A percentile compares a stretch with the other conserved stretches of the same genome.
Conservation (phyloP, 2,113 vertebrate species). For the Caretta caretta region DNA sequence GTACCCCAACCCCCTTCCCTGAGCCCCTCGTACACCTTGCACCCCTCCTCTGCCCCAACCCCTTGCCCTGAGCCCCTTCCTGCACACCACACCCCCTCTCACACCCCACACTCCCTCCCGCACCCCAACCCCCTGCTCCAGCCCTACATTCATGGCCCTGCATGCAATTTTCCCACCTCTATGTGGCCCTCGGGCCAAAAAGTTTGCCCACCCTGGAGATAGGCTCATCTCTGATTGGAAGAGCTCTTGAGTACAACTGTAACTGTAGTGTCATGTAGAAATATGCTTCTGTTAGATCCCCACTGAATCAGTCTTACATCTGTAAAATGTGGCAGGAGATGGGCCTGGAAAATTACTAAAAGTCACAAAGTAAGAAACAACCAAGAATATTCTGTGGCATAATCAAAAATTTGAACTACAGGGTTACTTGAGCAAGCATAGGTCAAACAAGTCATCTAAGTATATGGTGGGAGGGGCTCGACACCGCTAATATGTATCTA, state of each 20-base stretch:
- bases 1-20: too few species aligned
- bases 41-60: too few species aligned
- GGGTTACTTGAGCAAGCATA: not conserved
- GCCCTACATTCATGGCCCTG: too few species aligned
- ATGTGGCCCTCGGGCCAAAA: too few species aligned
- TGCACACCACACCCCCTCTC: too few species aligned
- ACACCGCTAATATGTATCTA: not conserved
- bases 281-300: not conserved
- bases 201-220: not conserved
- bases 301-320: not conserved
- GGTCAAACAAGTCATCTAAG: not conserved
- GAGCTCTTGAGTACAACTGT: not conserved
- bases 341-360: not conserved
- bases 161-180: too few species aligned
- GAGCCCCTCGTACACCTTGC: too few species aligned
- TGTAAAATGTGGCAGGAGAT: not conserved
- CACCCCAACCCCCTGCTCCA: too few species aligned
- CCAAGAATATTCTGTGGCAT: not conserved
- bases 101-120: too few species aligned
- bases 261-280: not conserved
- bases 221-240: not conserved
- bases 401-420: not conserved
- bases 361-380: not conserved
- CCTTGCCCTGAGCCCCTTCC: too few species aligned
- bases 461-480: not conserved